Percentiles rank a stretch among this genome's conserved stretches.
Evolutionary conservation across 2,888 invertebrate genomes (phyloP).

Genomic region (Euzophera pinguis): DNA sequence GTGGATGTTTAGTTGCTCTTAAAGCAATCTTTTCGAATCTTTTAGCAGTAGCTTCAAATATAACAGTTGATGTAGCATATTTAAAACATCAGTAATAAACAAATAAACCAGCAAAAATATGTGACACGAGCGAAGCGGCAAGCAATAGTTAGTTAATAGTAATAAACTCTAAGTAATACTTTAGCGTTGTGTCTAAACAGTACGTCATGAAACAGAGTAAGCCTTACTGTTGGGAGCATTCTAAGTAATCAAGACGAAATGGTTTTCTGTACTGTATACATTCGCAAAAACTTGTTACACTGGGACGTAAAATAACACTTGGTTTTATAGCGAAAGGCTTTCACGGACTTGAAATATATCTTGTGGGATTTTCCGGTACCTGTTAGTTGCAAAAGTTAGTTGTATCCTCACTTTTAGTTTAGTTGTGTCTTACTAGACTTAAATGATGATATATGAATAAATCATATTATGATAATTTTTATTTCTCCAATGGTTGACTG

Average conservation of each 20-base stretch:
- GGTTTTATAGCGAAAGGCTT: conserved; percentile 24
- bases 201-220: conserved; percentile 10
- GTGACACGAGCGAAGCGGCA: not conserved
- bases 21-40: too few relatives aligned
- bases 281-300: conserved; percentile 33
- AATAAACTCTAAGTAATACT: not conserved
- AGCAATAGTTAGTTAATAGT: not conserved
- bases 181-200: conserved; percentile 1
- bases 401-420: not conserved
- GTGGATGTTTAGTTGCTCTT: too few relatives aligned
- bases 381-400: not conserved
- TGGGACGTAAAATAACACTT: conserved; percentile 29
- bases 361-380: conserved; percentile 3
- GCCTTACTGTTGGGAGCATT: not conserved
- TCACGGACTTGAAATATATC: conserved; percentile 10
- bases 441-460: too few relatives aligned
- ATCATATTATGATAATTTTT: too few relatives aligned
- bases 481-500: too few relatives aligned
- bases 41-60: too few relatives aligned
- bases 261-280: conserved; percentile 8
- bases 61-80: too few relatives aligned
- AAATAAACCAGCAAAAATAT: too few relatives aligned
- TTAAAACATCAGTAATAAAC: too few relatives aligned
- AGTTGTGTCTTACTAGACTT: not conserved
- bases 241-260: conserved; percentile 11